phyloP scores from a whole-genome alignment of 2,888 invertebrate species.

The Lomographa bimaculata region DNA sequence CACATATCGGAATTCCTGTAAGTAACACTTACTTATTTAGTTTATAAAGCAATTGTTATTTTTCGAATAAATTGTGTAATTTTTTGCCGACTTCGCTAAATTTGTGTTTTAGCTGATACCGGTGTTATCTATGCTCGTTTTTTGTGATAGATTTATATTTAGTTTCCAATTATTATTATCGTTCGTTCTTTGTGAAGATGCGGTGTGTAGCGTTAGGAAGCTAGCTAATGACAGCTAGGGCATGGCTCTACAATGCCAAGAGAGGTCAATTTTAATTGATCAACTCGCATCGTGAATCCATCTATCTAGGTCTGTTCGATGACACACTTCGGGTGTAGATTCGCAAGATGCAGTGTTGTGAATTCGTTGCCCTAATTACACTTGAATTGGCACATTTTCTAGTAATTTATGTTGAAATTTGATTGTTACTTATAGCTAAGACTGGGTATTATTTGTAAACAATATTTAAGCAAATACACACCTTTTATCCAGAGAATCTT shows the following conservation, averaged over 20 bases:
- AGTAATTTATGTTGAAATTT: too few species aligned
- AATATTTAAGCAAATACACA: too few species aligned
- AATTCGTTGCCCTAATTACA: not conserved
- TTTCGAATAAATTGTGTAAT: slow-evolving; percentile 1
- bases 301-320: slow-evolving; percentile 1
- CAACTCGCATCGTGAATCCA: slow-evolving; percentile 23
- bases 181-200: slow-evolving; percentile 18
- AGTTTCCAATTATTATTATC: slow-evolving; percentile 8
- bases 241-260: slow-evolving; percentile 17
- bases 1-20: slow-evolving; percentile 24
- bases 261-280: slow-evolving; percentile 41
- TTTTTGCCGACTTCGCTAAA: slow-evolving; percentile 31
- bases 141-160: too few species aligned
- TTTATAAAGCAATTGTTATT: too few species aligned
- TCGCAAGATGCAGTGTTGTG: slow-evolving; percentile 2
- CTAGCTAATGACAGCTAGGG: slow-evolving; percentile 16
- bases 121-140: slow-evolving; percentile 9
- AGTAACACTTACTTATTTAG: slow-evolving; percentile 14
- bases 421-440: too few species aligned
- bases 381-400: too few species aligned
- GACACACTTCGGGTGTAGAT: slow-evolving; percentile 1
- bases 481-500: too few species aligned
- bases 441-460: too few species aligned
- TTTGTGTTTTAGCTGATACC: slow-evolving; percentile 39
- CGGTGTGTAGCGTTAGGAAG: slow-evolving; percentile 20